Percentiles rank a stretch among this genome's conserved stretches.
Conservation (phyloP, 2,888 invertebrate genomes). For the Drosophila silvestris region DNA sequence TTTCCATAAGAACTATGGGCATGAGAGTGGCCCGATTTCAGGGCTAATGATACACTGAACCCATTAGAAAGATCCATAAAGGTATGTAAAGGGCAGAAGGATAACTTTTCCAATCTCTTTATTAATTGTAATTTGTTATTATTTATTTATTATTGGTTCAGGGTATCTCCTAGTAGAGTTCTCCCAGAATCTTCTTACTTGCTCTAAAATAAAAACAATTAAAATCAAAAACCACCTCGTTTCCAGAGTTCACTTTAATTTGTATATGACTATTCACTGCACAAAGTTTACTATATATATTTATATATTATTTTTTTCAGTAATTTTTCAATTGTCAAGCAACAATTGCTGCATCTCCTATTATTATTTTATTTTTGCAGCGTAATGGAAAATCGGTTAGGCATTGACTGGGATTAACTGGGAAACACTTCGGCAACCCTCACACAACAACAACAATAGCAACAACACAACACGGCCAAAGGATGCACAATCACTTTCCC, state of each 20-base stretch:
- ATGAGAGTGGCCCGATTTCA: no score
- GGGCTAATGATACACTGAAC: no score
- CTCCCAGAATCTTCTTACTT: neutral
- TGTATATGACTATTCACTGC: no score
- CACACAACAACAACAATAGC: neutral
- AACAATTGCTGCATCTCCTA: neutral
- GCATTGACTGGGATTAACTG: neutral
- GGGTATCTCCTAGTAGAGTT: neutral
- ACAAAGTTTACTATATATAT: neutral
- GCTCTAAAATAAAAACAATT: no score
- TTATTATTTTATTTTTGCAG: slow-evolving; percentile 49
- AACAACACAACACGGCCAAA: neutral
- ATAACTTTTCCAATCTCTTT: no score
- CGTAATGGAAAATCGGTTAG: slow-evolving; percentile 49
- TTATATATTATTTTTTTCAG: neutral
- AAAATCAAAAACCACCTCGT: no score
- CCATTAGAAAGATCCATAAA: no score
- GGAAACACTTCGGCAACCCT: slow-evolving; percentile 16
- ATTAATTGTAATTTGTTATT: accelerated
- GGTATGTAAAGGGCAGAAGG: no score
- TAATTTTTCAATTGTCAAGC: neutral
- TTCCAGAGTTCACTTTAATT: neutral
- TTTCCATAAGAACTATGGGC: neutral
- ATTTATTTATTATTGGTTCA: no score
- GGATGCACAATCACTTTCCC: slow-evolving; percentile 68